Base-by-base conservation (phyloP, 2,797 vertebrate genomes). In the Anguilla anguilla region DNA sequence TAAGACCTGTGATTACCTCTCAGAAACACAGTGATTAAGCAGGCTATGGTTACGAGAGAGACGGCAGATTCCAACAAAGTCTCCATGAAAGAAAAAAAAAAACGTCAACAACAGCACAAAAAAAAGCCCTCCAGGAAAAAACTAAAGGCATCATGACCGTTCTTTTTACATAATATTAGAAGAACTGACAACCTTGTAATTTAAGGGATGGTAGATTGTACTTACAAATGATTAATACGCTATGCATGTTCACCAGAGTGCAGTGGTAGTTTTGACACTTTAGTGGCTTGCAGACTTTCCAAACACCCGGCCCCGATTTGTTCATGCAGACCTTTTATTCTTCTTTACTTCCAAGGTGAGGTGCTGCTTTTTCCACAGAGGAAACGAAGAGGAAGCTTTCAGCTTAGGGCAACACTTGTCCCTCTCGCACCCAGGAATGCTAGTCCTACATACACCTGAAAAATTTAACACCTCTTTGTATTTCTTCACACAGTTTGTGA, bases 1-100 rank as follows among this genome's bases (percentile, higher is more conserved):
- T 86, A 88, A 93, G 91, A 90, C 90, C 92, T 94, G 92, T 95
- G 94, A 95, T 96, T 94, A 94, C 84, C 89, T 91, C 43, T 46
- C 83, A 72, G 94, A 95, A 95, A 94, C 91, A 94, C 95, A 93
- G 92, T 94, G 91, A 95, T 95, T 94, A 93, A 82, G 79, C 88
- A 53, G 72, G 87, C 85, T 43, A 28, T 59, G 72, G 81, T 89
- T 85, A 83, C 86, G 51, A 87, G 39, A 59, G 86, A 89, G 86
- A 84, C 79, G 82, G 85, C 85, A 88, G 88, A 91, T 90, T 89
- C 87, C 85, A 85, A 53, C 67, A 77, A 84, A 91, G 86, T 86
- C 86, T 90, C 89, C 84, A 88, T 74, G 85, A 90, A 53, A 61
- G 51, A 84, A 53, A 69, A 19, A 19, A 19, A 64, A 69, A 64